Evolutionary conservation across 2,888 invertebrate genomes (phyloP).

Genomic region (Folsomia manolachei): DNA sequence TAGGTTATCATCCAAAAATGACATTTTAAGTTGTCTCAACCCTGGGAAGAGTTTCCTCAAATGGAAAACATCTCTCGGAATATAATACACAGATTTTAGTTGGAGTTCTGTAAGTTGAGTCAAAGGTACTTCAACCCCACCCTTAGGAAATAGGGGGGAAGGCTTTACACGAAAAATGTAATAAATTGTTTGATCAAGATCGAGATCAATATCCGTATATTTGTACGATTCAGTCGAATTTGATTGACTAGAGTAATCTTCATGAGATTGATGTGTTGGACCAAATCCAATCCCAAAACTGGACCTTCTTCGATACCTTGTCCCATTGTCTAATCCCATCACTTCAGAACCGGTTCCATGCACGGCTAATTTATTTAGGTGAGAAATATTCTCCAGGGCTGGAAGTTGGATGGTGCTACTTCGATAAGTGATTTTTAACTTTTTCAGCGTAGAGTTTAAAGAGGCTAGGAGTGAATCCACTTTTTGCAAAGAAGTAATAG

Average conservation of each 20-base stretch:
- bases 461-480: conserved; percentile 19
- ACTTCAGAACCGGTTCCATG: conserved; percentile 28
- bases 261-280: not conserved
- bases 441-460: conserved; percentile 17
- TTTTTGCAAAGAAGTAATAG: conserved; percentile 14
- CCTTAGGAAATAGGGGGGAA: conserved; percentile 21
- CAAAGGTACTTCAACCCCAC: conserved; percentile 17
- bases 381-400: conserved; percentile 20
- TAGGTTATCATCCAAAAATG: conserved; percentile 30
- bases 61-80: conserved; percentile 22
- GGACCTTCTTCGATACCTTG: not conserved
- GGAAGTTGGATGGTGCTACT: conserved; percentile 24
- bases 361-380: conserved; percentile 23
- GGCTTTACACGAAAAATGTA: conserved; percentile 26
- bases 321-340: not conserved
- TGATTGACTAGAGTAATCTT: not conserved
- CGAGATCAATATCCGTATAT: conserved; percentile 12
- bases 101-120: conserved; percentile 15
- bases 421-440: conserved; percentile 27
- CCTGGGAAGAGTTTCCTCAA: conserved; percentile 29
- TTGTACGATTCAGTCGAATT: not conserved
- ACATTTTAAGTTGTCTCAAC: conserved; percentile 23
- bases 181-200: conserved; percentile 24
- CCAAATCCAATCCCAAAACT: conserved; percentile 4
- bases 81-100: conserved; percentile 22